Conservation (phyloP, 2,888 invertebrate genomes). For the Drosophila austrosaltans region DNA sequence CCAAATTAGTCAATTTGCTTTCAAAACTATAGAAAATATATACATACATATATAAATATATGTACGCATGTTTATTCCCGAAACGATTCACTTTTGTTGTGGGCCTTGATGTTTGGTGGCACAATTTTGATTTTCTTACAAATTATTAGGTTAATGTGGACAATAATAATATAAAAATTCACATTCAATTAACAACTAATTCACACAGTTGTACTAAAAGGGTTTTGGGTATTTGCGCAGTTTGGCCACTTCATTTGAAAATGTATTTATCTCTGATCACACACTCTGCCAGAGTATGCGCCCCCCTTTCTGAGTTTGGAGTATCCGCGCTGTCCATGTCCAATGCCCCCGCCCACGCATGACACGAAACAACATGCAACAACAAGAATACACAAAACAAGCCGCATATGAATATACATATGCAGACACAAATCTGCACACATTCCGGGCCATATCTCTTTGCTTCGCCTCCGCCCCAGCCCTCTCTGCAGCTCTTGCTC, state of each 20-base stretch:
- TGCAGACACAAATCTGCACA: constrained; percentile 61
- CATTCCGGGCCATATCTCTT: constrained; percentile 44
- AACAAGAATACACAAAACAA: constrained; percentile 19
- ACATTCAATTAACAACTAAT: background rate
- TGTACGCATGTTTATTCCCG: background rate
- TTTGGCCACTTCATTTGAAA: background rate
- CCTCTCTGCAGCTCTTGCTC: too few relatives aligned
- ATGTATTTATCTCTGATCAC: background rate
- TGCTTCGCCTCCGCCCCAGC: constrained; percentile 17
- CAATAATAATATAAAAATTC: background rate
- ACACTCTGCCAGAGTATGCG: too few relatives aligned
- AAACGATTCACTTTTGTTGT: background rate
- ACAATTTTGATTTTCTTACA: background rate
- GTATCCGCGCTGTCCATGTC: background rate
- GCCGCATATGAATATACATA: constrained; percentile 58
- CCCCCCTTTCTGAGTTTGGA: background rate
- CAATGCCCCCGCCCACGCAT: constrained; percentile 26
- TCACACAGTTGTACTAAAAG: constrained; percentile 4
- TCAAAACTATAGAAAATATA: too few relatives aligned
- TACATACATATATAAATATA: too few relatives aligned
- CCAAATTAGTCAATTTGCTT: too few relatives aligned
- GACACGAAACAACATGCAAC: constrained; percentile 19
- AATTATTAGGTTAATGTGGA: background rate
- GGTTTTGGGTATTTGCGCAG: background rate
- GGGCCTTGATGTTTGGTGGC: background rate